phyloP scores from a whole-genome alignment of 1,140 invertebrate genomes.

The Sitodiplosis mosellana region DNA sequence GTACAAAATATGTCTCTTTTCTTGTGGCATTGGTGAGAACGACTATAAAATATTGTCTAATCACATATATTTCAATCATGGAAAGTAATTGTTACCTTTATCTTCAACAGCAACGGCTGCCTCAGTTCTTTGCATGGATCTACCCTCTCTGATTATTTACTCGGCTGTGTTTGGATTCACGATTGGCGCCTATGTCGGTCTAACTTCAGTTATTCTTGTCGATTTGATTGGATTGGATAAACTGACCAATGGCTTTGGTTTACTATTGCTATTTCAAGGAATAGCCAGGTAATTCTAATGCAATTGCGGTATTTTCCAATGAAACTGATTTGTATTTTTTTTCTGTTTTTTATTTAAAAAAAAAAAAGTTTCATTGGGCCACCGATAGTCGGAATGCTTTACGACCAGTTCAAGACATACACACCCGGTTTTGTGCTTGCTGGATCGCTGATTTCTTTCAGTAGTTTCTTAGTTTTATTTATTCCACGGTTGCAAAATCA shows the following conservation, averaged over 20 bases:
- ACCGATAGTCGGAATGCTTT: constrained; percentile 52
- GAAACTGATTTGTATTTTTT: too few relatives aligned
- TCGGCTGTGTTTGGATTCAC: constrained; percentile 70
- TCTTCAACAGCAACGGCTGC: constrained; percentile 52
- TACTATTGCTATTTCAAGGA: constrained; percentile 79
- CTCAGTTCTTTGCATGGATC: constrained; percentile 50
- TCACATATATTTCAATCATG: too few relatives aligned
- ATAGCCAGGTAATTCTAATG: constrained; percentile 71
- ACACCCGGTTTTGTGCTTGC: constrained; percentile 66
- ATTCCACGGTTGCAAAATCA: constrained; percentile 59
- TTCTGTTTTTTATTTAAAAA: too few relatives aligned
- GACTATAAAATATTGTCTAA: too few relatives aligned
- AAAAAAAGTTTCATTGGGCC: constrained; percentile 29
- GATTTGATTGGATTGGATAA: constrained; percentile 72
- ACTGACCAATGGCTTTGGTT: constrained; percentile 83
- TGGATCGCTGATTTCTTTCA: constrained; percentile 63
- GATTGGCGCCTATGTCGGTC: constrained; percentile 79
- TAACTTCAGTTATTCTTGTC: constrained; percentile 79
- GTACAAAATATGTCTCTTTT: constrained; percentile 71
- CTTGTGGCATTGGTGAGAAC: constrained; percentile 60
- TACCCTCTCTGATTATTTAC: constrained; percentile 53
- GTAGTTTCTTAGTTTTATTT: constrained; percentile 73
- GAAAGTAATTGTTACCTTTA: constrained; percentile 9
- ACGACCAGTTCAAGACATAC: constrained; percentile 58
- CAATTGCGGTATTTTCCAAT: too few relatives aligned